Conservation (phyloP, 2,797 vertebrate genomes). For the Ptychadena robeensis region DNA sequence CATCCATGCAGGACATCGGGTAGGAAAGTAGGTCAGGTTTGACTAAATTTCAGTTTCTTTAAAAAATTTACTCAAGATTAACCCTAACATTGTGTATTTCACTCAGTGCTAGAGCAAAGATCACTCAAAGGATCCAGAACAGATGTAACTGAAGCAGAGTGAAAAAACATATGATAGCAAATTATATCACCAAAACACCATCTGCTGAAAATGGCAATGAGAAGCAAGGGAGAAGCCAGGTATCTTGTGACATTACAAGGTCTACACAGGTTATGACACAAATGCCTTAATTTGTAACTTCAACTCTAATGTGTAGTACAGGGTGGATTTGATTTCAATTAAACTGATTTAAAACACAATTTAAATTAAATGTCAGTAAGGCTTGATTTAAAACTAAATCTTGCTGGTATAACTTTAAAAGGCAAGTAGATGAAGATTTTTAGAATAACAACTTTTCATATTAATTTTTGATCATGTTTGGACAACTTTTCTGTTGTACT, state of each 20-base stretch:
- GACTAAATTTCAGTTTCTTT: constrained; percentile 19
- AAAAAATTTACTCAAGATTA: constrained; percentile 34
- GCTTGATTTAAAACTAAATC: too few species aligned
- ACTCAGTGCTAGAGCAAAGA: background rate
- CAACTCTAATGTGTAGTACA: background rate
- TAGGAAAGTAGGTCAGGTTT: constrained; percentile 56
- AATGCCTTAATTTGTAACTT: background rate
- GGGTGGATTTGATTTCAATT: too few species aligned
- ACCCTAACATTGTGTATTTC: background rate
- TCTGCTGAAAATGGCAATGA: background rate
- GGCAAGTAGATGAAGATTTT: too few species aligned
- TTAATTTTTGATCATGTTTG: too few species aligned
- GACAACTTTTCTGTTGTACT: too few species aligned
- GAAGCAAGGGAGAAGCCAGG: background rate
- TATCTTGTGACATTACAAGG: background rate
- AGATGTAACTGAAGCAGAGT: background rate
- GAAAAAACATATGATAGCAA: background rate
- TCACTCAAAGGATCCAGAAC: background rate
- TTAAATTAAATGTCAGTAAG: too few species aligned
- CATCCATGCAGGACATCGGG: constrained; percentile 2
- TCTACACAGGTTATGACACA: background rate
- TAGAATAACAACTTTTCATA: too few species aligned
- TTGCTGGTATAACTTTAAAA: too few species aligned
- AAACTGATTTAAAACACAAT: too few species aligned
- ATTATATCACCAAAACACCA: background rate